phyloP scores from a whole-genome alignment of 2,888 invertebrate species.

The Cryptocephalus primarius region DNA sequence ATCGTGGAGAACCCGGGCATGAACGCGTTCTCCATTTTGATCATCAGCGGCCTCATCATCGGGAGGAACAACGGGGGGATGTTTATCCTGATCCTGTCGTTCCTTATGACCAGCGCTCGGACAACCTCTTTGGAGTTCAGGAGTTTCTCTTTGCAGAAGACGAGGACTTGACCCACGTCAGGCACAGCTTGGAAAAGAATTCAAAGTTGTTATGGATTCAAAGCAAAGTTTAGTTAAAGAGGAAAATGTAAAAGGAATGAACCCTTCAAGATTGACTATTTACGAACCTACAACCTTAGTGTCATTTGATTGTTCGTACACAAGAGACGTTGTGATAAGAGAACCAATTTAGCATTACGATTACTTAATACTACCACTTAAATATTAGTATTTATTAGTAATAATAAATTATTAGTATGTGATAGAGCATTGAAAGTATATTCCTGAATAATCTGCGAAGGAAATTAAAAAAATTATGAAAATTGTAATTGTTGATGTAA shows the following conservation, averaged over 20 bases:
- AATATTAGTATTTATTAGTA: too few relatives aligned
- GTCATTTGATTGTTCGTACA: too few relatives aligned
- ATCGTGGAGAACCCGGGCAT: conserved; percentile 66
- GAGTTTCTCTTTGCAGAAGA: conserved; percentile 61
- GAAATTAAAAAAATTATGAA: too few relatives aligned
- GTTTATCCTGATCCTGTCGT: conserved; percentile 45
- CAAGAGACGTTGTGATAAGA: too few relatives aligned
- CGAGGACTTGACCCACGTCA: conserved; percentile 62
- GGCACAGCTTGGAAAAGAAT: conserved; percentile 48
- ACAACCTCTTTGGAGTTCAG: conserved; percentile 50
- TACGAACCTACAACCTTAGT: too few relatives aligned
- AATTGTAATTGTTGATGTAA: too few relatives aligned
- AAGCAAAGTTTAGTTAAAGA: not conserved
- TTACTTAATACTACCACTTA: too few relatives aligned
- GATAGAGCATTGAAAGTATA: too few relatives aligned
- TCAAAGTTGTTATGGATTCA: not conserved
- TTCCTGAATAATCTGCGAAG: too few relatives aligned
- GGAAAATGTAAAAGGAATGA: not conserved
- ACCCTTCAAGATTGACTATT: too few relatives aligned
- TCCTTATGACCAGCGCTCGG: conserved; percentile 49
- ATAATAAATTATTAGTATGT: too few relatives aligned
- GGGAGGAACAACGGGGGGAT: conserved; percentile 61
- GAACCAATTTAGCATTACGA: too few relatives aligned
- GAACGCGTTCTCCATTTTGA: conserved; percentile 58
- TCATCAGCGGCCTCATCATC: conserved; percentile 54